These are phyloP conservation scores for Platycheirus rosarum DNA, from an alignment of 2,888 invertebrate species.

Conservation along the genomic window DNA sequence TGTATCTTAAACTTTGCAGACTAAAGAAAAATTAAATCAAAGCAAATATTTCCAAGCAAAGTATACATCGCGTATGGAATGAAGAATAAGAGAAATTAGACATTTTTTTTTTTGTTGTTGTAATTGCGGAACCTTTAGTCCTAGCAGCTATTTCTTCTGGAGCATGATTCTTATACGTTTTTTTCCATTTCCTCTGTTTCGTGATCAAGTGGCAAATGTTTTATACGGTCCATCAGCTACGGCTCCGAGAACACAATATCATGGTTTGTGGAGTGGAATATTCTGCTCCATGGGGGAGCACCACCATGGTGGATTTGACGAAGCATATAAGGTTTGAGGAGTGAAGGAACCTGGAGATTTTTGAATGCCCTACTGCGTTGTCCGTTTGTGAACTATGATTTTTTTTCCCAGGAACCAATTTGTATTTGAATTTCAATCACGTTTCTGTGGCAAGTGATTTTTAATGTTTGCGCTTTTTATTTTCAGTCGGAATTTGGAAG, in stretches of 20 bases:
- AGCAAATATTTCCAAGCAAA: no score
- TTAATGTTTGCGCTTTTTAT: constrained; percentile 72
- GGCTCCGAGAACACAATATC: constrained; percentile 52
- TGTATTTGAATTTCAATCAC: constrained; percentile 74
- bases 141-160: no score
- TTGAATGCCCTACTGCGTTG: constrained; percentile 67
- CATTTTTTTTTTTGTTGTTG: no score
- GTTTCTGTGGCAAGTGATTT: constrained; percentile 73
- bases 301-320: neutral
- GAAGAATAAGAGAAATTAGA: no score
- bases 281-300: constrained; percentile 37
- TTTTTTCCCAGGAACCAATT: constrained; percentile 71
- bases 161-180: no score
- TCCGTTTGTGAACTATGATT: constrained; percentile 72
- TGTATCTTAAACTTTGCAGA: no score
- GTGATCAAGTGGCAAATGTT: constrained; percentile 73
- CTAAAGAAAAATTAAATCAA: no score
- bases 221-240: constrained; percentile 71
- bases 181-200: constrained; percentile 62
- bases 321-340: neutral
- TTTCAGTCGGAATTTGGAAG: constrained; percentile 14
- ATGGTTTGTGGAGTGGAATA: constrained; percentile 56
- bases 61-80: no score
- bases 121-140: no score
- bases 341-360: constrained; percentile 23